phyloP scores from a whole-genome alignment of 2,888 invertebrate species.

The Anorthoa munda region DNA sequence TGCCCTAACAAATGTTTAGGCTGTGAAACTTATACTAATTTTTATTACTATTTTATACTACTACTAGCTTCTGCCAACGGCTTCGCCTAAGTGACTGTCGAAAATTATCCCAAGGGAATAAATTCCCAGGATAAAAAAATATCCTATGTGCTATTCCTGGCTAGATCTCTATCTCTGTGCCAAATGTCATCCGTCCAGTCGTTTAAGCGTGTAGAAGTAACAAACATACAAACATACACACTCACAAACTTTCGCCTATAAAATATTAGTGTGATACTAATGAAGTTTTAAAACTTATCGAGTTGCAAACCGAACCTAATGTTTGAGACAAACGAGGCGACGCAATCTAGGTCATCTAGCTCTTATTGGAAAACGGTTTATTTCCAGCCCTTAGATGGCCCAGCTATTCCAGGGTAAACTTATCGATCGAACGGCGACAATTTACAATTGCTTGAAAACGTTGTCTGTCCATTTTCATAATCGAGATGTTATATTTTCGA shows the following conservation, averaged over 20 bases:
- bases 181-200: too few relatives aligned
- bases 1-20: neutral
- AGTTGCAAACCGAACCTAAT: neutral
- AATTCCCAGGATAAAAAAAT: too few relatives aligned
- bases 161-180: too few relatives aligned
- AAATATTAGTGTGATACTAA: too few relatives aligned
- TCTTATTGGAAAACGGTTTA: conserved; percentile 17
- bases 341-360: neutral
- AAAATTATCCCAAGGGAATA: too few relatives aligned
- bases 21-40: too few relatives aligned
- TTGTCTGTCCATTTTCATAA: neutral
- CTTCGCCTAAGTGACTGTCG: too few relatives aligned
- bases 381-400: conserved; percentile 1
- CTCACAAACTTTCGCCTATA: too few relatives aligned
- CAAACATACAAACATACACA: too few relatives aligned
- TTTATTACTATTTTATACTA: neutral
- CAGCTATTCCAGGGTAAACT: neutral
- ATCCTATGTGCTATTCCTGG: too few relatives aligned
- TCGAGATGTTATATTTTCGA: neutral
- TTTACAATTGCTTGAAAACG: neutral
- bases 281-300: neutral
- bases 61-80: too few relatives aligned
- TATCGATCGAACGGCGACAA: conserved; percentile 12
- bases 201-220: too few relatives aligned
- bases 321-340: neutral